phyloP scores from a whole-genome alignment of 1,140 invertebrate species.

The Bombus cullumanus region DNA sequence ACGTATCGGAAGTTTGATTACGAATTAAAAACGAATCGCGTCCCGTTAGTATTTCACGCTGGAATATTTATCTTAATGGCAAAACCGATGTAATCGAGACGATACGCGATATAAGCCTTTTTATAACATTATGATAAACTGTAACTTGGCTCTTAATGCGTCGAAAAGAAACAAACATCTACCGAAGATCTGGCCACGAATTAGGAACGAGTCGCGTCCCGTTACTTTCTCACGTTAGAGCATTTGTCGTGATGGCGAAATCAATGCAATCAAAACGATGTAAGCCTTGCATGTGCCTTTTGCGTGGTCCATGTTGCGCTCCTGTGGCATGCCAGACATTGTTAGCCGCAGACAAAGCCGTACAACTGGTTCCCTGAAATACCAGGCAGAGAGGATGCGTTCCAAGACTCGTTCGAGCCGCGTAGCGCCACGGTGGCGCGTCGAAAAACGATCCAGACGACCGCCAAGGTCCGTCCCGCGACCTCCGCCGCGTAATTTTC shows the following conservation, averaged over 20 bases:
- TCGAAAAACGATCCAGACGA: conserved; percentile 22
- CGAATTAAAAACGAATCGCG: background rate
- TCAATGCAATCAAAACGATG: background rate
- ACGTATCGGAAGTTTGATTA: background rate
- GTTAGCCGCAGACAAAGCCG: conserved; percentile 64
- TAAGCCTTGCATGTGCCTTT: conserved; percentile 15
- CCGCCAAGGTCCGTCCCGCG: conserved; percentile 16
- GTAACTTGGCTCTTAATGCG: background rate
- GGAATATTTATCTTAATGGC: background rate
- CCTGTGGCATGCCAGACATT: conserved; percentile 66
- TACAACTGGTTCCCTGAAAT: conserved; percentile 64
- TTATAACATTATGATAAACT: background rate
- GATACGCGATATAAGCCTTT: background rate
- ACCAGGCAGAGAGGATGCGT: conserved; percentile 12
- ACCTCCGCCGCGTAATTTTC: conserved; percentile 35
- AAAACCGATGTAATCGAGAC: background rate
- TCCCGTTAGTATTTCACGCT: background rate
- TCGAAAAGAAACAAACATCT: background rate
- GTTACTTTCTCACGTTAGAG: background rate
- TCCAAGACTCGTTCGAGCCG: conserved; percentile 22
- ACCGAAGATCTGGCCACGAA: background rate
- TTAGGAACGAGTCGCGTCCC: background rate
- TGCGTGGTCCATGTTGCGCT: conserved; percentile 8
- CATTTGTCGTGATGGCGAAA: background rate
- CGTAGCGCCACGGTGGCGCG: conserved; percentile 42